A percentile compares a stretch with the other conserved stretches of the same genome.
Conservation (phyloP, 1,140 invertebrate genomes). For the Cyclina sinensis region DNA sequence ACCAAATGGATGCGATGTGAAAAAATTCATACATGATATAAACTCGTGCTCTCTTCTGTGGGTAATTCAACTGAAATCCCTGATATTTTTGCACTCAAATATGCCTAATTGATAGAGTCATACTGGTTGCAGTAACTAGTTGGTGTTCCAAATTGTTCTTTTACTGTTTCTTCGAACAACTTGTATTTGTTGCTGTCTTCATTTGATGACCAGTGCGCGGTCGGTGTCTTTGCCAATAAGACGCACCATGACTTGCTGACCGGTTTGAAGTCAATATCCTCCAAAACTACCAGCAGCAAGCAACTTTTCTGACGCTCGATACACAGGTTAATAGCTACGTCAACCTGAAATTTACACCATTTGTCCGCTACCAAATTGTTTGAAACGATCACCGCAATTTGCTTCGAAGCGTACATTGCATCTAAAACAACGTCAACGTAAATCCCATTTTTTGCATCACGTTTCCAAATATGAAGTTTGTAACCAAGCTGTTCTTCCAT, state of each 20-base stretch:
- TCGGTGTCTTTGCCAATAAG: constrained; percentile 27
- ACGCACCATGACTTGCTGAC: constrained; percentile 51
- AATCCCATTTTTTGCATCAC: neutral
- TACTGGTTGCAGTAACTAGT: no score
- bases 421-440: constrained; percentile 15
- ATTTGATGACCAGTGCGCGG: neutral
- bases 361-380: constrained; percentile 28
- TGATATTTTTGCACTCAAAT: no score
- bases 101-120: no score
- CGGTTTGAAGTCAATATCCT: neutral
- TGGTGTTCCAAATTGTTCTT: neutral
- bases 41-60: no score
- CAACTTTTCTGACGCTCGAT: neutral
- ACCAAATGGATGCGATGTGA: no score
- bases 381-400: constrained; percentile 2
- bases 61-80: no score
- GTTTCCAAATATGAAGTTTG: constrained; percentile 40
- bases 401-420: constrained; percentile 39
- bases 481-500: constrained; percentile 23
- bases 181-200: neutral
- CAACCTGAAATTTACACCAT: constrained; percentile 49
- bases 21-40: no score
- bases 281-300: constrained; percentile 22
- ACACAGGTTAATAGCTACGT: constrained; percentile 7
- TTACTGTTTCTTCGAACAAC: constrained; percentile 1